Base-by-base conservation (phyloP, 2,888 invertebrate species). In the Crematogaster levior region DNA sequence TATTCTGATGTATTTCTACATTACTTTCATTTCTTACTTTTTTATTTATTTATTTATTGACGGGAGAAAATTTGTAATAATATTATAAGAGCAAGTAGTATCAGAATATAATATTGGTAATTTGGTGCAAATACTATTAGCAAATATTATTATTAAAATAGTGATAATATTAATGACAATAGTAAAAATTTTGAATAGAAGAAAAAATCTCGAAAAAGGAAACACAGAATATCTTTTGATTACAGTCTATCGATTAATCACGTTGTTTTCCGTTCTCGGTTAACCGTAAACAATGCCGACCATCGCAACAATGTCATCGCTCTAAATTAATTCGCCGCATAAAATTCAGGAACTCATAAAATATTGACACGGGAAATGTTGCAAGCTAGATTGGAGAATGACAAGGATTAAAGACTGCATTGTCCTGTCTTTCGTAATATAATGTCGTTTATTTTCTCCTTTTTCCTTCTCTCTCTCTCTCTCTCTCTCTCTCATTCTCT, bases 221-320 rank as follows among this genome's bases (percentile, higher is more conserved):
- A 30, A 60, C 15, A n/a, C 1, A 30, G 7, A 24, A 37, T 40
- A n/a, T 63, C 6, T 75, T 21, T 34, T 7, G 30, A 74, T 34
- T 77, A 15, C 40, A 46, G 12, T 46, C 24, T 46, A 48, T 75
- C 80, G 74, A 80, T 80, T 58, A 70, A 74, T 80, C 60, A 51
- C 7, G 75, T 15, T 74, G 34, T 53, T 58, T 73, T 46, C 51
- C 24, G 27, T 48, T 24, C 7, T 61, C 48, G 75, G 40, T 74
- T 74, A 74, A 75, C 58, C 60, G 37, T 51, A 51, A 80, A 70
- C 74, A 58, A 56, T 30, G 34, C n/a, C 73, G 56, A 48, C 46
- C 43, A 65, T 34, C 66, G 30, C 40, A 40, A 70, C 46, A n/a
- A 58, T 61, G 74, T 51, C 27, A 12, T 12, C 24, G 34, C 6